phyloP scores from a whole-genome alignment of 2,888 invertebrate species.

The Euplagia quadripunctaria region DNA sequence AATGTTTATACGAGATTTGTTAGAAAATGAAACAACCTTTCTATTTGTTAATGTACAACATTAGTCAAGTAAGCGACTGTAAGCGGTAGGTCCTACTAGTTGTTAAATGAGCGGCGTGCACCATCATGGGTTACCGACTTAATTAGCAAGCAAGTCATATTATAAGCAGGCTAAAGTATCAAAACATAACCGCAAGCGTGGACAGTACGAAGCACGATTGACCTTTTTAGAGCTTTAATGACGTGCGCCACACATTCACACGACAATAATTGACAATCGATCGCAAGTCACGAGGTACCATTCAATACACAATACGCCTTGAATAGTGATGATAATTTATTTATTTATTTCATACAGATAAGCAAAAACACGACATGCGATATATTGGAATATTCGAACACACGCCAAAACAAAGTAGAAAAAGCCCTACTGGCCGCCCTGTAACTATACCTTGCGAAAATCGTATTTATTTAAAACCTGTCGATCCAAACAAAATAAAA shows the following conservation, averaged over 20 bases:
- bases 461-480: no score
- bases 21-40: slow-evolving; percentile 1
- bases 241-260: slow-evolving; percentile 81
- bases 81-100: neutral
- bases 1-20: slow-evolving; percentile 37
- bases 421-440: no score
- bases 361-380: neutral
- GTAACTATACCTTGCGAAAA: no score
- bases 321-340: slow-evolving; percentile 76
- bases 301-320: slow-evolving; percentile 68
- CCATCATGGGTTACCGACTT: slow-evolving; percentile 5
- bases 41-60: neutral
- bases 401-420: no score
- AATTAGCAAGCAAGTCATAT: slow-evolving; percentile 56
- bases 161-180: slow-evolving; percentile 33
- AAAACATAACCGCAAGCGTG: slow-evolving; percentile 55
- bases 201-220: slow-evolving; percentile 71
- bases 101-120: neutral
- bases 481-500: no score
- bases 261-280: slow-evolving; percentile 81
- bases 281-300: slow-evolving; percentile 76
- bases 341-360: neutral
- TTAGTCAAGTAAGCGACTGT: neutral
- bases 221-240: slow-evolving; percentile 73
- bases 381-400: neutral